Evolutionary conservation across 2,113 vertebrate genomes (phyloP).

Genomic region (Crotalus helleri): DNA sequence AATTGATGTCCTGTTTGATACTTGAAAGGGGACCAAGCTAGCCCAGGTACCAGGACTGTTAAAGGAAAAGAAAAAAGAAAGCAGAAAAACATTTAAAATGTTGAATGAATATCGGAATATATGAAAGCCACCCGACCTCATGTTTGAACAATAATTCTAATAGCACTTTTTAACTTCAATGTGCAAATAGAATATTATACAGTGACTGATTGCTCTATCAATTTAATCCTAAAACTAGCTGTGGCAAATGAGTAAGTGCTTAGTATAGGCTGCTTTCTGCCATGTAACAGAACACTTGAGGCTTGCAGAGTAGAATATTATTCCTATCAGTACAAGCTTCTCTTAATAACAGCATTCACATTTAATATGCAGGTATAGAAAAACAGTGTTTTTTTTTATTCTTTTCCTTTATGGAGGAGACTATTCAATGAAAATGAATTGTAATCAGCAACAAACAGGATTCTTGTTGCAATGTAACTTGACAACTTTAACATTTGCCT

Average conservation of each 20-base stretch:
- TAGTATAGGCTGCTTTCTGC: not conserved
- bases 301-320: not conserved
- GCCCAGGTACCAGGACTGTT: conserved; percentile 99
- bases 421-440: conserved; percentile 46
- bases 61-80: conserved; percentile 51
- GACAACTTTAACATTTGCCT: conserved; percentile 49
- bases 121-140: not conserved
- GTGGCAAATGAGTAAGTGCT: not conserved
- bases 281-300: not conserved
- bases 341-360: conserved; percentile 27
- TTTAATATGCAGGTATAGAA: not conserved
- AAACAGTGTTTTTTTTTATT: conserved; percentile 16
- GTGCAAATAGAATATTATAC: not conserved
- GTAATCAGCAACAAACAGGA: conserved; percentile 20
- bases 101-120: not conserved
- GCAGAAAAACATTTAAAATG: conserved; percentile 56
- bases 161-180: conserved; percentile 13
- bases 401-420: conserved; percentile 27
- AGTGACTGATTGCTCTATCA: not conserved
- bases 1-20: conserved; percentile 98
- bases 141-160: conserved; percentile 22
- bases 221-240: not conserved
- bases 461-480: conserved; percentile 9
- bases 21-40: conserved; percentile 99
- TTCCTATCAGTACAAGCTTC: not conserved